phyloP scores from a whole-genome alignment of 1,140 invertebrate species.

The Phymastichus coffea region DNA sequence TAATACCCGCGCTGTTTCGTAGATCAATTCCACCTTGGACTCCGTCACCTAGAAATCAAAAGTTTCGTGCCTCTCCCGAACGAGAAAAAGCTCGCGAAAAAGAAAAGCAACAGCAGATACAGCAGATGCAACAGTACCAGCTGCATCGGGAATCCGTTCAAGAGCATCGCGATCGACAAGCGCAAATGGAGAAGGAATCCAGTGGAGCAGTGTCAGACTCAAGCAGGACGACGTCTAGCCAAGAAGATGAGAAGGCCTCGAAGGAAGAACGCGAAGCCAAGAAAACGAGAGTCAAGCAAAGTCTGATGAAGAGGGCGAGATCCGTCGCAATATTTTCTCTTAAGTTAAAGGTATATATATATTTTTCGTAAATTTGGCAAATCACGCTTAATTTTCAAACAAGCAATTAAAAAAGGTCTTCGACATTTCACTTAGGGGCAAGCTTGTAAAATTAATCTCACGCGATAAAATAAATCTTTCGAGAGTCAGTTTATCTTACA shows the following conservation, averaged over 20 bases:
- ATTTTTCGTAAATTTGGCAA: too few relatives aligned
- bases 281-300: conserved; percentile 70
- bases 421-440: too few relatives aligned
- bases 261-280: conserved; percentile 65
- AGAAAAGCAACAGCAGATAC: conserved; percentile 37
- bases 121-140: conserved; percentile 33
- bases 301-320: conserved; percentile 75
- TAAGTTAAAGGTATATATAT: conserved; percentile 67
- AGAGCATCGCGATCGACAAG: conserved; percentile 39
- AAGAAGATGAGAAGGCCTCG: conserved; percentile 55
- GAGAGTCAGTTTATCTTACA: too few relatives aligned
- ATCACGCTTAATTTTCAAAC: too few relatives aligned
- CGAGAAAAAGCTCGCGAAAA: conserved; percentile 46
- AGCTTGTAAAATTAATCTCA: too few relatives aligned
- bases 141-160: conserved; percentile 27
- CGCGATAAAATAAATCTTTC: too few relatives aligned
- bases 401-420: too few relatives aligned
- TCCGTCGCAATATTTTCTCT: conserved; percentile 81
- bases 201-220: conserved; percentile 55
- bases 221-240: conserved; percentile 58
- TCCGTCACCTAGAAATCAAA: conserved; percentile 43
- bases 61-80: conserved; percentile 52
- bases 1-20: too few relatives aligned
- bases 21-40: conserved; percentile 56
- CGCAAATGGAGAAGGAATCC: conserved; percentile 39